Evolutionary conservation across 2,113 vertebrate genomes (phyloP).

Genomic region (Ptilonorhynchus violaceus): DNA sequence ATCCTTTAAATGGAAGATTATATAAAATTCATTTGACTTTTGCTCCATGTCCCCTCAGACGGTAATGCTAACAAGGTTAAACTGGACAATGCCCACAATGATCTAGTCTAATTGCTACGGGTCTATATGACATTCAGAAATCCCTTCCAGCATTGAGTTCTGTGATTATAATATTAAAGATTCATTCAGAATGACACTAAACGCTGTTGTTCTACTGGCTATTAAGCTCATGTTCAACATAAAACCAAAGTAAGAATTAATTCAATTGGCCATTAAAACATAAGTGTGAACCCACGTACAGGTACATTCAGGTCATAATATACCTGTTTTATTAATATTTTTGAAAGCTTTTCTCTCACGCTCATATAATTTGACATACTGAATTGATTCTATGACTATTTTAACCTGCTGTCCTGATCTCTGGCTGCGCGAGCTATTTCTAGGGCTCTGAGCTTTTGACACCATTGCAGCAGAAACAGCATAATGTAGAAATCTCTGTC

Average conservation of each 20-base stretch:
- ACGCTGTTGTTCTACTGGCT: background rate
- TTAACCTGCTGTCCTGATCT: background rate
- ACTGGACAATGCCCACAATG: rapidly evolving
- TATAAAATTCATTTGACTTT: background rate
- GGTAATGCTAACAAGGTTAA: background rate
- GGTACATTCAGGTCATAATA: background rate
- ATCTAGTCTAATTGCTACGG: background rate
- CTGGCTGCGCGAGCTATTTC: background rate
- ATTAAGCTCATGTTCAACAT: background rate
- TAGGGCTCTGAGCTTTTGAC: background rate
- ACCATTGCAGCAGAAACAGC: background rate
- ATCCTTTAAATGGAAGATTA: background rate
- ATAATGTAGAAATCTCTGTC: background rate
- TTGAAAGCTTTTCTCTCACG: background rate
- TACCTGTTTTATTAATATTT: background rate
- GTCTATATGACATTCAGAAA: background rate
- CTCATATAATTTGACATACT: background rate
- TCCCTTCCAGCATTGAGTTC: background rate
- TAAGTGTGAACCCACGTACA: background rate
- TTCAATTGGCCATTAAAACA: background rate
- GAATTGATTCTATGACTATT: background rate
- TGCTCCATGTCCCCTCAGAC: background rate
- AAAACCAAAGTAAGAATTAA: background rate
- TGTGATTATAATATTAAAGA: background rate
- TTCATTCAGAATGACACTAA: background rate